Percentiles rank a stretch among this genome's conserved stretches.
phyloP scores from a whole-genome alignment of 1,140 invertebrate species.

The Panagrolaimus sp. region DNA sequence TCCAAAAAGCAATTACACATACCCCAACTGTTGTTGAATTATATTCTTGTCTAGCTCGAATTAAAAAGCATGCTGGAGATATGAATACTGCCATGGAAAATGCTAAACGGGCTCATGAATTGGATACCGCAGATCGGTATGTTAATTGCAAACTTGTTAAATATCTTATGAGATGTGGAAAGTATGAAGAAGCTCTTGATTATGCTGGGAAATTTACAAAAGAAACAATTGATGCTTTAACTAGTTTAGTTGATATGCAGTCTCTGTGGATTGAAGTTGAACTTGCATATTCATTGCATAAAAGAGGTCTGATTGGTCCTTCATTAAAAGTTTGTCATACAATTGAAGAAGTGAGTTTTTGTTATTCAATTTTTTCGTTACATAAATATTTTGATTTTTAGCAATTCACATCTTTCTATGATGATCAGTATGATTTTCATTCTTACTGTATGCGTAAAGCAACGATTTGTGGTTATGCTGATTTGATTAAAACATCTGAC shows the following conservation, averaged over 20 bases:
- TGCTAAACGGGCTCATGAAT: constrained; percentile 87
- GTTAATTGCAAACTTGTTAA: constrained; percentile 98
- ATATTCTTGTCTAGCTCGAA: constrained; percentile 90
- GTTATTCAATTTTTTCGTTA: constrained; percentile 16
- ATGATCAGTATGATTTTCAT: constrained; percentile 99
- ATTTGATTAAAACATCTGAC: constrained; percentile 85
- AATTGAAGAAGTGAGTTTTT: constrained; percentile 2
- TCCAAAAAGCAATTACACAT: constrained; percentile 85
- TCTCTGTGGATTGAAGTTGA: not conserved
- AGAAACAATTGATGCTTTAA: constrained; percentile 63
- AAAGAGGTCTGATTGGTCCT: not conserved
- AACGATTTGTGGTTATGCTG: constrained; percentile 89
- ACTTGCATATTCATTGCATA: constrained; percentile 18
- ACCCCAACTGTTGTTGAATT: constrained; percentile 96
- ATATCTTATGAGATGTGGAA: constrained; percentile 88
- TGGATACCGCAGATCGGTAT: constrained; percentile 97
- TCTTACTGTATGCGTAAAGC: constrained; percentile 99
- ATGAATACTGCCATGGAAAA: constrained; percentile 75
- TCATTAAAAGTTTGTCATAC: constrained; percentile 17
- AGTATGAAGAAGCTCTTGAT: constrained; percentile 96
- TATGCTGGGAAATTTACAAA: constrained; percentile 83
- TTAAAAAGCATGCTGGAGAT: constrained; percentile 74
- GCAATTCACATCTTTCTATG: constrained; percentile 98
- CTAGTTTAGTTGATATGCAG: constrained; percentile 76
- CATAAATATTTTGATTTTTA: constrained; percentile 58